Percentiles rank a stretch among this genome's conserved stretches.
phyloP scores from a whole-genome alignment of 2,888 invertebrate species.

The Malachius bipustulatus region DNA sequence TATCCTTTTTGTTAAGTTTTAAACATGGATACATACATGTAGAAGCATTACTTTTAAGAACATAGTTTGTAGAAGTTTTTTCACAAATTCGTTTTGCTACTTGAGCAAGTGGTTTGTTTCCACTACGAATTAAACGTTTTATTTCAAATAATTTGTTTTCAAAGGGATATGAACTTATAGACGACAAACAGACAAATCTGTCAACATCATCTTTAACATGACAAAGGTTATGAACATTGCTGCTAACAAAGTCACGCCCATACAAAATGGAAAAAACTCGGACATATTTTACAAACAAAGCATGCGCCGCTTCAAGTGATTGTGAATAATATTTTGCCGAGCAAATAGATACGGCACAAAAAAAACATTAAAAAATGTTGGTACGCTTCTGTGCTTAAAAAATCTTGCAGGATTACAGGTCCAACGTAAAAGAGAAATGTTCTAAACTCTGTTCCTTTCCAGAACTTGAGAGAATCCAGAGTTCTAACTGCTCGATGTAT shows the following conservation, averaged over 20 bases:
- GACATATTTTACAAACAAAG: slow-evolving; percentile 9
- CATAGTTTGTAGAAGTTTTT: too few relatives aligned
- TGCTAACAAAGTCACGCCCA: slow-evolving; percentile 22
- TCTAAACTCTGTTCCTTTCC: slow-evolving; percentile 16
- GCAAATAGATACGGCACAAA: slow-evolving; percentile 14
- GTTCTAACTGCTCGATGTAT: not conserved
- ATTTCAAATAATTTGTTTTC: slow-evolving; percentile 24
- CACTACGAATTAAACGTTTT: slow-evolving; percentile 1
- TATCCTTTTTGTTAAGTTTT: too few relatives aligned
- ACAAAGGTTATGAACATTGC: too few relatives aligned
- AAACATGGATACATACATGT: too few relatives aligned
- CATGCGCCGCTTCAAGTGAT: slow-evolving; percentile 9
- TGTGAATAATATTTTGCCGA: slow-evolving; percentile 12
- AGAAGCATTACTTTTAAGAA: too few relatives aligned
- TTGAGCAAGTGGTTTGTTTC: slow-evolving; percentile 4
- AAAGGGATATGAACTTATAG: slow-evolving; percentile 26
- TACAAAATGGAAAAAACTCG: slow-evolving; percentile 18
- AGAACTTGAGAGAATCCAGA: slow-evolving; percentile 7
- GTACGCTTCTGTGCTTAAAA: slow-evolving; percentile 12
- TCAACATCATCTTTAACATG: slow-evolving; percentile 25
- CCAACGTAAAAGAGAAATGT: slow-evolving; percentile 16
- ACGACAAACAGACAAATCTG: slow-evolving; percentile 23
- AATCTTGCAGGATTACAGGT: slow-evolving; percentile 14
- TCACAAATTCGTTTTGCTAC: not conserved
- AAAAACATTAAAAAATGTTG: slow-evolving; percentile 13